Conservation (phyloP, 1,140 invertebrate species). For the Adelges cooleyi region DNA sequence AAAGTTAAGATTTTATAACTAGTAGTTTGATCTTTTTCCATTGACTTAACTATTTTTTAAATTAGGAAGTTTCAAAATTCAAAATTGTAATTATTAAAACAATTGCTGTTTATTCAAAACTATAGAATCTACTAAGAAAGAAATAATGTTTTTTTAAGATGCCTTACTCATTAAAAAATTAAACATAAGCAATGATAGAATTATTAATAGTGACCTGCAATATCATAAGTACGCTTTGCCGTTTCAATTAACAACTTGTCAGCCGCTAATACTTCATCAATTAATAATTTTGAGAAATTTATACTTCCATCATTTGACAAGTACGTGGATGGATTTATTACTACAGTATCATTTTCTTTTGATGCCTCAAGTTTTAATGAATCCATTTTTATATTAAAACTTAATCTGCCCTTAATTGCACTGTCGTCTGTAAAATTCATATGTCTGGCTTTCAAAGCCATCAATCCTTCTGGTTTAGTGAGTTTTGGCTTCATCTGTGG, state of each 20-base stretch:
- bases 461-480: neutral
- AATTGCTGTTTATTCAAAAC: too few species aligned
- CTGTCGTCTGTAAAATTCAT: neutral
- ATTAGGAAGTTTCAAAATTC: neutral
- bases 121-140: too few species aligned
- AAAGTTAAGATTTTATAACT: too few species aligned
- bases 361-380: neutral
- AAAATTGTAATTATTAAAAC: too few species aligned
- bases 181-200: too few species aligned
- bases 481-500: conserved; percentile 1
- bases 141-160: too few species aligned
- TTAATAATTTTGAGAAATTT: conserved; percentile 67
- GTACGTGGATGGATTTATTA: conserved; percentile 39
- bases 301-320: conserved; percentile 55
- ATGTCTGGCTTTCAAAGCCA: neutral
- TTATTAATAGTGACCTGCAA: conserved; percentile 55
- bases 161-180: too few species aligned
- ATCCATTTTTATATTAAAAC: neutral
- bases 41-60: too few species aligned
- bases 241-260: conserved; percentile 66
- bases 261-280: conserved; percentile 69
- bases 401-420: neutral
- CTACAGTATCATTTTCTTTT: neutral
- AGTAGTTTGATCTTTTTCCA: too few species aligned
- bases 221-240: conserved; percentile 69